Percentiles rank a stretch among this genome's conserved stretches.
These are phyloP conservation scores for Xyliphius kryptos DNA, from an alignment of 2,113 vertebrate genomes.

Conservation along the genomic window DNA sequence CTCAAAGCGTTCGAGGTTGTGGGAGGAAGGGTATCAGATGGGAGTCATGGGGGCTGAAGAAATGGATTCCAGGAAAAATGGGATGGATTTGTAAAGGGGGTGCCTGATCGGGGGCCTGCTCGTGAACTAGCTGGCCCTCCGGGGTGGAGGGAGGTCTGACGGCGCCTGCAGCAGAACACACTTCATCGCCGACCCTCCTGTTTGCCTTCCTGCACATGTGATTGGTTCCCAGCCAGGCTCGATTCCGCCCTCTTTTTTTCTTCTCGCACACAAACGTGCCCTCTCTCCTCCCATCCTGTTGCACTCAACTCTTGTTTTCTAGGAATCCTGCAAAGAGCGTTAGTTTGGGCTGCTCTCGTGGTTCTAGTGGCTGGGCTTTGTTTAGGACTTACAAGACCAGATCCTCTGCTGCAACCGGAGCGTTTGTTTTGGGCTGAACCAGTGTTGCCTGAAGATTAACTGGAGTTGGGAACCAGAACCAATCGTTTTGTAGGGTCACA, in stretches of 20 bases:
- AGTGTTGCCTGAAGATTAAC: too few species aligned
- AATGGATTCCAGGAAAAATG: conserved; percentile 9
- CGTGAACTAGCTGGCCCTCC: conserved; percentile 7
- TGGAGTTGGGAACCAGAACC: too few species aligned
- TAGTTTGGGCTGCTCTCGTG: conserved; percentile 1
- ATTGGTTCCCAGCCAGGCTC: conserved; percentile 21
- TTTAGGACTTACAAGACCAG: background rate
- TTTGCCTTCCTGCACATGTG: conserved; percentile 20
- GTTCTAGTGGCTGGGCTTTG: background rate
- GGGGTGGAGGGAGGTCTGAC: conserved; percentile 9
- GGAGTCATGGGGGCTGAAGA: background rate
- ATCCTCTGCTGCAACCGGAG: background rate
- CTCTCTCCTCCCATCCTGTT: conserved; percentile 34
- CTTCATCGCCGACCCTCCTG: background rate
- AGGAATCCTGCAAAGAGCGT: conserved; percentile 22
- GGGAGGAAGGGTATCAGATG: background rate
- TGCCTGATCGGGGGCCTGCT: background rate
- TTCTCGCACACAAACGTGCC: conserved; percentile 21
- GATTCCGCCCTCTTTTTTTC: background rate
- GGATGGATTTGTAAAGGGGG: background rate
- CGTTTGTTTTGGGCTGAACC: too few species aligned
- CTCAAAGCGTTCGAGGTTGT: too few species aligned
- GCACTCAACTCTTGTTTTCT: conserved; percentile 39
- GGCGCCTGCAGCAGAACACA: conserved; percentile 3
- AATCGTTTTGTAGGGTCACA: too few species aligned